Conservation (phyloP, 2,888 invertebrate genomes). For the Eilema sororculum region DNA sequence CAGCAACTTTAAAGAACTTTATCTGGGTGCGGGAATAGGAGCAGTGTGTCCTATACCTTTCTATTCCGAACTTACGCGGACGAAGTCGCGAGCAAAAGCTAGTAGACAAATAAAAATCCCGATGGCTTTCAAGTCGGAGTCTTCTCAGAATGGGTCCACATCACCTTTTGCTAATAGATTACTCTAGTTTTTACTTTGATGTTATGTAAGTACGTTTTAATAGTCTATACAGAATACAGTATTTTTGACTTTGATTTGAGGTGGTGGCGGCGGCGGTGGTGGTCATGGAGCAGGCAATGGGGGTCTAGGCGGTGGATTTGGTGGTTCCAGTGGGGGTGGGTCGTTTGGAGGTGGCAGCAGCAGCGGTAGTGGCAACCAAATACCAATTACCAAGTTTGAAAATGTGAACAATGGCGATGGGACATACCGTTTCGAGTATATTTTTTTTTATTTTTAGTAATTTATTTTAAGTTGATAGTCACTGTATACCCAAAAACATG, state of each 20-base stretch:
- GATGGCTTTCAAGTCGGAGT: too few relatives aligned
- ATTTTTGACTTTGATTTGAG: background rate
- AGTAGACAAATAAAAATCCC: too few relatives aligned
- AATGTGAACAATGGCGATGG: slow-evolving; percentile 90
- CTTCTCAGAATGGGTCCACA: too few relatives aligned
- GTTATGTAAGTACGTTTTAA: background rate
- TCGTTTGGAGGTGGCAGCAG: slow-evolving; percentile 46
- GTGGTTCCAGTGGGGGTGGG: slow-evolving; percentile 45
- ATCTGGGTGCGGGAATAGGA: too few relatives aligned
- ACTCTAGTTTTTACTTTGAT: background rate
- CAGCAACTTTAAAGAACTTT: too few relatives aligned
- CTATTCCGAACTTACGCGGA: too few relatives aligned
- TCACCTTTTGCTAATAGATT: background rate
- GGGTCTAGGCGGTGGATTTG: slow-evolving; percentile 41
- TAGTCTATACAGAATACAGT: background rate
- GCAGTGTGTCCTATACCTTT: too few relatives aligned
- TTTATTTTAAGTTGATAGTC: too few relatives aligned
- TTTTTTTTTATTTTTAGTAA: background rate
- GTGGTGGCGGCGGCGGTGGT: slow-evolving; percentile 29
- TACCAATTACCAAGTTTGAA: slow-evolving; percentile 88
- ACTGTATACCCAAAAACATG: too few relatives aligned
- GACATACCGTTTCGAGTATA: slow-evolving; percentile 88
- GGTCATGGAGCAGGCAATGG: slow-evolving; percentile 26
- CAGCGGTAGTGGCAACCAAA: slow-evolving; percentile 66
- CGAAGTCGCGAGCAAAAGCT: too few relatives aligned